phyloP scores from a whole-genome alignment of 2,113 vertebrate genomes.

The Pluvialis apricaria region DNA sequence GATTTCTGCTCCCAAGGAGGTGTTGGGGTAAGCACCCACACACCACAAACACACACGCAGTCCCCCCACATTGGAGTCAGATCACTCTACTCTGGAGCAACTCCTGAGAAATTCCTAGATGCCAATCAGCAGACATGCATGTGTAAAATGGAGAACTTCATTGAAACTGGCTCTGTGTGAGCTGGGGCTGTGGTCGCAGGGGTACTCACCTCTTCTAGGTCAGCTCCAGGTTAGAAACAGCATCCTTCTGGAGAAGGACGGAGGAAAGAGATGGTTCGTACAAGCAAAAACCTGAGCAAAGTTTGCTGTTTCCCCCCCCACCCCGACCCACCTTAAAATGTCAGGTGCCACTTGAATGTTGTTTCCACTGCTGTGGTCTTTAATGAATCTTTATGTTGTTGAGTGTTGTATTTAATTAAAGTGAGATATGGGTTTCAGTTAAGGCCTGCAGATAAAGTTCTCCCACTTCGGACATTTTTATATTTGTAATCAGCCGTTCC shows the following conservation, averaged over 20 bases:
- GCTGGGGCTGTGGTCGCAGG: neutral
- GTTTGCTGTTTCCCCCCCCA: too few species aligned
- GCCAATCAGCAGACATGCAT: neutral
- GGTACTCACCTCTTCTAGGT: neutral
- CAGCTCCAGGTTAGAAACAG: neutral
- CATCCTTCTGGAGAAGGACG: neutral
- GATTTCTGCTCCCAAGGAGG: neutral
- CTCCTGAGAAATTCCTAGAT: neutral
- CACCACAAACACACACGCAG: too few species aligned
- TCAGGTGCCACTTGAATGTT: neutral
- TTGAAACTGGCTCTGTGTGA: neutral
- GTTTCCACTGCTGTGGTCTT: too few species aligned
- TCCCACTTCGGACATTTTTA: neutral
- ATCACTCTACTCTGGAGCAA: rapidly evolving
- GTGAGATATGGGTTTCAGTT: neutral
- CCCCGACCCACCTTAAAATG: neutral
- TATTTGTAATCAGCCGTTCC: neutral
- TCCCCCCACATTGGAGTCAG: too few species aligned
- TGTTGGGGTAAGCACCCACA: neutral
- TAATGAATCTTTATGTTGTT: neutral
- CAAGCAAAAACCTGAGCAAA: neutral
- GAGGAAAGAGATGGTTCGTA: neutral
- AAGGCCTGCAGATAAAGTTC: neutral
- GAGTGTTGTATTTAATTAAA: neutral
- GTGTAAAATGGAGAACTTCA: neutral